Evolutionary conservation across 2,113 vertebrate species (phyloP), one percentile per base, ranked within the genome.

Genomic region (Lynx canadensis): DNA sequence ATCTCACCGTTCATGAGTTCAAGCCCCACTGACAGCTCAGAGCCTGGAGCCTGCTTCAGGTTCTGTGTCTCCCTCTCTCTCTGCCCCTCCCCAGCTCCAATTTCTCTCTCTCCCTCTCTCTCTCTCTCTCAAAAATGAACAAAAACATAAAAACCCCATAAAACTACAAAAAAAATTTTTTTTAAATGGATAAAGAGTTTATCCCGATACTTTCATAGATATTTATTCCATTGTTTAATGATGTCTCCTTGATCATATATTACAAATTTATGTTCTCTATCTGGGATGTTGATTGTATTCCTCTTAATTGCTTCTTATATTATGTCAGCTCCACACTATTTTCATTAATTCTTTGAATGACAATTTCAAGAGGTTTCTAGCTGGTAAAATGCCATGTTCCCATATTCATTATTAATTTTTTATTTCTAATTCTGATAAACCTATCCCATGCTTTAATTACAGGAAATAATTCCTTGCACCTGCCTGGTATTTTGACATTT

Each of bases 311-410:
- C 36, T 29, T 63, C 38, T 65, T 88, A 38, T 81, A 82, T 19
- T 71, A 25, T 8, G 25, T 63, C 23, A 89, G 68, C 3, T 92
- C 12, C 25, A 33, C 8, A 91, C 21, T 73, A 0, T 41, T 96
- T 84, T 96, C 9, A 94, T 91, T 89, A 96, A 68, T 85, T 92
- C 11, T 45, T 63, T 89, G 25, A 85, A 71, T 74, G 87, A 80
- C 29, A 89, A 55, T 95, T 88, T 96, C 66, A 94, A 95, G 95
- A 92, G 25, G 2, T 82, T 80, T 93, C 90, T 85, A n/a, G 18
- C 25, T 97, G 10, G 48, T 52, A 80, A 92, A 89, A 95, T 96
- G 23, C 23, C 52, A 79, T 86, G 36, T 57, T 97, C 31, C 48
- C 31, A 33, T 87, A 84, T 57, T 94, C 25, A 78, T 83, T 89